Conservation (phyloP, 2,888 invertebrate species). For the Drosophila siamana region DNA sequence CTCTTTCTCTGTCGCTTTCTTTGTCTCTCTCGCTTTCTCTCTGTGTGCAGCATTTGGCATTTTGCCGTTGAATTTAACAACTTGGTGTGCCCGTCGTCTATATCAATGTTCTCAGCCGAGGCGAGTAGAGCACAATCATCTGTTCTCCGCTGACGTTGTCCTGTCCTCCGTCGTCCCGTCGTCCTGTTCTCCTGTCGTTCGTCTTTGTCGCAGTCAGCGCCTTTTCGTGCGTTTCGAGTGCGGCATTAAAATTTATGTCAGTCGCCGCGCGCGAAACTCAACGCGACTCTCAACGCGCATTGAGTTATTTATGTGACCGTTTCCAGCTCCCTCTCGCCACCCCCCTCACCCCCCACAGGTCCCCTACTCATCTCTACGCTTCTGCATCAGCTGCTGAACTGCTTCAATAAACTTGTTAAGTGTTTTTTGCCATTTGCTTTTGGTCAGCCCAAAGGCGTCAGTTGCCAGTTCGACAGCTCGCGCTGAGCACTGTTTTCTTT, state of each 20-base stretch:
- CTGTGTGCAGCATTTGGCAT: constrained; percentile 35
- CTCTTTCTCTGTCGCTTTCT: background rate
- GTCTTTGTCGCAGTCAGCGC: constrained; percentile 59
- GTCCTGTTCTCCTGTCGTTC: constrained; percentile 2
- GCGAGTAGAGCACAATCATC: too few relatives aligned
- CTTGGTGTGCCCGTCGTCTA: constrained; percentile 28
- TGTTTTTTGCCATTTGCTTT: constrained; percentile 50
- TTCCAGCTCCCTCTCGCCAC: constrained; percentile 1
- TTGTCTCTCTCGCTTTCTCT: too few relatives aligned
- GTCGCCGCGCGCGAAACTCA: constrained; percentile 48
- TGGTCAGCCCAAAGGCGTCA: constrained; percentile 35
- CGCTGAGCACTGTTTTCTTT: constrained; percentile 9
- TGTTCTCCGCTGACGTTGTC: too few relatives aligned
- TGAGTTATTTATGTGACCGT: constrained; percentile 62
- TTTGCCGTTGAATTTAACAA: constrained; percentile 50
- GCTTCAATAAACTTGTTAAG: constrained; percentile 66
- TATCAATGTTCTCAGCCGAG: background rate
- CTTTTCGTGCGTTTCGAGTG: constrained; percentile 56
- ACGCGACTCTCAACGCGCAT: constrained; percentile 61
- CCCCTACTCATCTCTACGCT: too few relatives aligned
- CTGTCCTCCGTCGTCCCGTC: background rate
- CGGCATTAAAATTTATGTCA: constrained; percentile 65
- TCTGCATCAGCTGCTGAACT: background rate
- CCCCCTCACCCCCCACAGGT: background rate
- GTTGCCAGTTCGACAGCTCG: constrained; percentile 37